Base-by-base conservation (phyloP, 2,888 invertebrate species). In the Eupithecia inturbata region DNA sequence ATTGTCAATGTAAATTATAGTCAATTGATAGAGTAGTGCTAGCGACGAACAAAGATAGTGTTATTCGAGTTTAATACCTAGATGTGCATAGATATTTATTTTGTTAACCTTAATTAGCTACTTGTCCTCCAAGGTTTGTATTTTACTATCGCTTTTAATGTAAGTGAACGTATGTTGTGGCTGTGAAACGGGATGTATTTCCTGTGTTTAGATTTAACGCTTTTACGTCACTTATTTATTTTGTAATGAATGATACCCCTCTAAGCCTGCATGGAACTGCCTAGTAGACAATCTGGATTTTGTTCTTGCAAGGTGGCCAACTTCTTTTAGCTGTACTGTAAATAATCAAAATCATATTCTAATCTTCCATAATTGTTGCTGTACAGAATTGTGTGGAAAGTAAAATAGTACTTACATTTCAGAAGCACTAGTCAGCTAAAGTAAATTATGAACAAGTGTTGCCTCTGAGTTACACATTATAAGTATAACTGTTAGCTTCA, bases 181-280 rank as follows among this genome's bases (percentile, higher is more conserved):
- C 94, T 94, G 94, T 94, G 94, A 94, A 90, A 85, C 85, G 86
- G 92, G 93, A 84, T 87, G 83, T 80, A 80, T 84, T 86, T 89
- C 91, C 89, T 88, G 86, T 86, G 80, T 87, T 89, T 91, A 93
- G 92, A 87, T 91, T 86, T 88, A 80, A 92, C 84, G 92, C 92
- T 93, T 89, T 88, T 89, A 89, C 86, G 90, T 92, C 91, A 91
- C 90, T 93, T 91, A 93, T 91, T 91, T 91, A 90, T 90, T 88
- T 85, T 86, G 57, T 83, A 79, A 83, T 73, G 85, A 71, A 28
- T 16, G 39, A 49, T 84, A 83, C 79, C 77, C 82, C 39, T 26
- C 39, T 66, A 31, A 16, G 31, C 9, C 60, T 28, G 60, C 60
- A 19, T 60, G 28, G 28, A 60, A 14, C 19, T 16, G 49, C 9